These are phyloP conservation scores for Sapayoa aenigma DNA, from an alignment of 2,113 vertebrate species.

Conservation along the genomic window DNA sequence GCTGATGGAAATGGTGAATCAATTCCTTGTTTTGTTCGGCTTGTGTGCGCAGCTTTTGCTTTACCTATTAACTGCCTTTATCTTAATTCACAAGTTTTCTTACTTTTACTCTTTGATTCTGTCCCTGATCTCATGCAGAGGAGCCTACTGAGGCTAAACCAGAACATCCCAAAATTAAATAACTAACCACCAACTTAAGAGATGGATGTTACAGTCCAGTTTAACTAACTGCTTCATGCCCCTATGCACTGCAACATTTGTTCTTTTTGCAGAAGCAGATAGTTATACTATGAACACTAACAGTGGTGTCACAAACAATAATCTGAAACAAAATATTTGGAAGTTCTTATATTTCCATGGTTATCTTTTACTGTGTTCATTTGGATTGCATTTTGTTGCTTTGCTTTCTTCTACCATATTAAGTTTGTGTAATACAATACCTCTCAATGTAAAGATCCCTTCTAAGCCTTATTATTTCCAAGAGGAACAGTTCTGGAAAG, in stretches of 20 bases:
- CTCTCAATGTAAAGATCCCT: neutral
- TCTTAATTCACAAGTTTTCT: neutral
- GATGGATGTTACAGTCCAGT: neutral
- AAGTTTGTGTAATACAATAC: neutral
- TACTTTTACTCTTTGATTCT: neutral
- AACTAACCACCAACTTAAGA: neutral
- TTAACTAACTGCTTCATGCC: neutral
- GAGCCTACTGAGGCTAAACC: neutral
- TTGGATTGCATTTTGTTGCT: neutral
- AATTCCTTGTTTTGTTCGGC: neutral
- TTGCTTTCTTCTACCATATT: neutral
- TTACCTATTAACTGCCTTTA: neutral
- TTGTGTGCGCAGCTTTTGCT: neutral
- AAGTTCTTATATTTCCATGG: neutral
- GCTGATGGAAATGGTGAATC: neutral
- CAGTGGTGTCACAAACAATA: neutral
- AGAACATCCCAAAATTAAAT: neutral
- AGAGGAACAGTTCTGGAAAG: neutral
- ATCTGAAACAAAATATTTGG: neutral
- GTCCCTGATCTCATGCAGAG: fast-evolving
- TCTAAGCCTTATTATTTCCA: neutral
- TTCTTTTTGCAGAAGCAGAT: neutral
- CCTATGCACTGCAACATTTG: neutral
- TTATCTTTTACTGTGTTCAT: neutral
- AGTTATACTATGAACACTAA: neutral